Percentiles rank a stretch among this genome's conserved stretches.
Evolutionary conservation across 2,113 vertebrate species (phyloP).

Genomic region (Tragelaphus imberbis): DNA sequence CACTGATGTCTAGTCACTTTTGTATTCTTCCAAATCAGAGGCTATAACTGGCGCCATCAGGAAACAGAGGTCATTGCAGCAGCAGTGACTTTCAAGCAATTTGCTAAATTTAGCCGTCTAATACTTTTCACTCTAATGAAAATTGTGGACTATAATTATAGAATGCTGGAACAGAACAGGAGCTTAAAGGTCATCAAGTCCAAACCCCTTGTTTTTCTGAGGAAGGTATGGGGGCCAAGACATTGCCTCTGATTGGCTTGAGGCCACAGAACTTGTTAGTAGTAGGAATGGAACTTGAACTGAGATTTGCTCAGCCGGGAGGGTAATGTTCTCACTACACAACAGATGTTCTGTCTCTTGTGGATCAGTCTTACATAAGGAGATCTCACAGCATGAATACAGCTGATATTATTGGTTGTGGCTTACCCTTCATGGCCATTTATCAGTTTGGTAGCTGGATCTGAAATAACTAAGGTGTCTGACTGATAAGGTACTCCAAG

Average conservation of each 20-base stretch:
- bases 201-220: background rate
- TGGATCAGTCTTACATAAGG: background rate
- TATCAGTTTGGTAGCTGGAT: background rate
- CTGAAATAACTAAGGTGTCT: conserved; percentile 9
- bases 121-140: conserved; percentile 47
- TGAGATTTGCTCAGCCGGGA: background rate
- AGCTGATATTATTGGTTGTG: background rate
- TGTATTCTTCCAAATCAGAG: conserved; percentile 21
- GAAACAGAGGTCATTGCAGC: conserved; percentile 34
- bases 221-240: background rate
- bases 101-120: conserved; percentile 63
- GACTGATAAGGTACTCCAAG: conserved; percentile 27
- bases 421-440: conserved; percentile 11
- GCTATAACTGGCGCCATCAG: background rate
- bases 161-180: conserved; percentile 1
- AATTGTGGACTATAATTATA: conserved; percentile 29
- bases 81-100: conserved; percentile 39
- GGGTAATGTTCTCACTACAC: background rate
- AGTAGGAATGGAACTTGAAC: background rate
- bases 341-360: background rate
- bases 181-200: conserved; percentile 41
- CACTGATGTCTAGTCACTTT: background rate
- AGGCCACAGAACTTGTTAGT: background rate
- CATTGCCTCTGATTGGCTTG: background rate
- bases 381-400: background rate